These are phyloP conservation scores for Sebastes elongatus DNA, from an alignment of 2,797 vertebrate genomes.

Conservation along the genomic window DNA sequence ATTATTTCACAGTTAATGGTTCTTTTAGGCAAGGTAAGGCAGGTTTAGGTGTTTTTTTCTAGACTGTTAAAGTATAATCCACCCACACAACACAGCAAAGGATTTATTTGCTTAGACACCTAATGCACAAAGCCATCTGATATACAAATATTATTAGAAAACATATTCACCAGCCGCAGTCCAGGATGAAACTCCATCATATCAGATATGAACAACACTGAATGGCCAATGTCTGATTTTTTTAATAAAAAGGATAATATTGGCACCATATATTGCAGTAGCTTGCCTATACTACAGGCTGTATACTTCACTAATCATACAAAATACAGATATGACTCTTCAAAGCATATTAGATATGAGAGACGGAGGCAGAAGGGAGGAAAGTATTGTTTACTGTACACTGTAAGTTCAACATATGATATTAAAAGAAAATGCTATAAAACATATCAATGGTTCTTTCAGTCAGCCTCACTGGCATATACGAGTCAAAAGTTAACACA, in stretches of 20 bases:
- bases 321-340: neutral
- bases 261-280: neutral
- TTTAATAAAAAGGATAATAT: slow-evolving; percentile 19
- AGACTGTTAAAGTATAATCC: neutral
- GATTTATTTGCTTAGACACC: neutral
- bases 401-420: neutral
- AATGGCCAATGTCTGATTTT: neutral
- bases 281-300: neutral
- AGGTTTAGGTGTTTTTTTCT: neutral
- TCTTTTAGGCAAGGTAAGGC: neutral
- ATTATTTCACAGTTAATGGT: neutral
- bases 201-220: slow-evolving; percentile 10
- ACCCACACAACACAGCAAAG: neutral
- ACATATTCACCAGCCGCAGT: neutral
- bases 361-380: neutral
- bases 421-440: neutral
- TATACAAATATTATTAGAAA: slow-evolving; percentile 34
- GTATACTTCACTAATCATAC: neutral
- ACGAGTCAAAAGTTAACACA: neutral
- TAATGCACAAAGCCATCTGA: slow-evolving; percentile 30
- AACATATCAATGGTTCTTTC: neutral
- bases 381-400: neutral
- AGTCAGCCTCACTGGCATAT: neutral
- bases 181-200: neutral
- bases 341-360: neutral